These are phyloP conservation scores for Branchinecta lindahli DNA, from an alignment of 1,140 invertebrate species.

Conservation along the genomic window DNA sequence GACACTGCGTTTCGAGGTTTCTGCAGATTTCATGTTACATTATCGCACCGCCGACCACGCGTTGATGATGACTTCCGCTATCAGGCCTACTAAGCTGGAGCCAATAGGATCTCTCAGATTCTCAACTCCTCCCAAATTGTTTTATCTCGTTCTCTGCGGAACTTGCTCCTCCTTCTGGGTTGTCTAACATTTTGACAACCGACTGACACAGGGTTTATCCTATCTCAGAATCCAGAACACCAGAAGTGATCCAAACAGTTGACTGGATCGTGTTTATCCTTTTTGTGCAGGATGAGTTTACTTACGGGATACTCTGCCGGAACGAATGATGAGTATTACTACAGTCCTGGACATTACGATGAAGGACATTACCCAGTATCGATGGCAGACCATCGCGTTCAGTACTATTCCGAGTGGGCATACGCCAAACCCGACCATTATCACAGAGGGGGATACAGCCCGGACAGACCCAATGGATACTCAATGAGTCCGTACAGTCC, in stretches of 20 bases:
- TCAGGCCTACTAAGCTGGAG: no score
- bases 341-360: neutral
- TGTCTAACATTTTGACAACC: neutral
- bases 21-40: no score
- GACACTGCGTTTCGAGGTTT: no score
- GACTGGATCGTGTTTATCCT: neutral
- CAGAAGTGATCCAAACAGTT: neutral
- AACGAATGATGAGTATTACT: conserved; percentile 1
- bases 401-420: neutral
- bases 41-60: no score
- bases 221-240: neutral
- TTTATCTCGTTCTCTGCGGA: neutral
- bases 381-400: neutral
- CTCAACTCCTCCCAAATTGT: no score
- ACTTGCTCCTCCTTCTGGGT: neutral
- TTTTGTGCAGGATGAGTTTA: neutral
- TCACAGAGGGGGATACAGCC: neutral
- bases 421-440: neutral
- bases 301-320: neutral
- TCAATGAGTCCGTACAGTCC: neutral
- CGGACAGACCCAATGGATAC: neutral
- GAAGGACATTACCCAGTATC: neutral
- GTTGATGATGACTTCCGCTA: no score
- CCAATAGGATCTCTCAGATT: no score
- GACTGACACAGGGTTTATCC: neutral